Evolutionary conservation across 2,797 vertebrate species (phyloP), one percentile per base, ranked within the genome.

Genomic region (Gouania willdenowi): DNA sequence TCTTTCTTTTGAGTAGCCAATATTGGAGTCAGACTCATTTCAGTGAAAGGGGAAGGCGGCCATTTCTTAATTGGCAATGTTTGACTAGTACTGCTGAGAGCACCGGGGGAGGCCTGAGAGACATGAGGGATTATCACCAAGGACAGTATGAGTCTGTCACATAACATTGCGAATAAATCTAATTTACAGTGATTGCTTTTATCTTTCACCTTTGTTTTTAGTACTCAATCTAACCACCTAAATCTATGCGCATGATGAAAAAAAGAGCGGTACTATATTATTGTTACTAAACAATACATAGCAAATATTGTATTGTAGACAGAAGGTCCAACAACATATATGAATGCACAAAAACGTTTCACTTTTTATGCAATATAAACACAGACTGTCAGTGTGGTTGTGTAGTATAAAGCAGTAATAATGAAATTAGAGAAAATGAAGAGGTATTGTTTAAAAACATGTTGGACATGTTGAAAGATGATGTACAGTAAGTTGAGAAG

Each of bases 401-500:
- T n/a, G n/a, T 45, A 54, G 22, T 43, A 55, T 37, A 42, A 32
- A 30, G 27, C 50, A 53, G 34, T n/a, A n/a, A 38, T 47, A 33
- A 49, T 26, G 21, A 20, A 18, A 41, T 48, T 29, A 29, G 26
- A 55, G 21, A 30, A 69, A 50, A 65, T 23, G 4, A 43, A 44
- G 21, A 49, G 7, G 25, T 42, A 43, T 30, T 47, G 29, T 16
- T 45, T 49, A 26, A 20, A 50, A 54, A 56, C 29, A 40, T 49
- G 61, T 26, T 17, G 59, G 64, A 71, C 37, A 31, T 42, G 43
- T 56, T 53, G 57, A 57, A 71, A 70, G 60, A 61, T 37, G 53
- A 39, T 41, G 26, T 79, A 79, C 72, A 80, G 83, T 82, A 87
- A 87, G 64, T 36, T 37, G 79, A 84, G 81, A 82, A 52, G 63